Base-by-base conservation (phyloP, 2,113 vertebrate species). In the Neogale vison region DNA sequence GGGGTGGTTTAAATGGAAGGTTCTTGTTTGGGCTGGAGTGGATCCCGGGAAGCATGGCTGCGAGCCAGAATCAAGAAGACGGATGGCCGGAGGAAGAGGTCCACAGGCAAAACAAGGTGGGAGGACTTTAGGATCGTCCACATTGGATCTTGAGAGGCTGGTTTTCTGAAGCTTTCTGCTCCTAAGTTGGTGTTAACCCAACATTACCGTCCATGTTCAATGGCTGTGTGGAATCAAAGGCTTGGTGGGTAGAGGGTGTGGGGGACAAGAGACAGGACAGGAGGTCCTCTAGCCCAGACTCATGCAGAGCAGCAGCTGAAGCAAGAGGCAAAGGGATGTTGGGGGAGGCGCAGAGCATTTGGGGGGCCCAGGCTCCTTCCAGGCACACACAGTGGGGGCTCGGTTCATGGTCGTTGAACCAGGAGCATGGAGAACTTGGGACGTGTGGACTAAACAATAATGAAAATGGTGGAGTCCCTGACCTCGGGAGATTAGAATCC, bases 241-340 rank as follows among this genome's bases (percentile, higher is more conserved):
- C 26, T 42, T 67, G 1, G 24, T n/a, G 3, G 5, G 6, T 26
- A 15, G 1, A 34, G 15, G 20, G 18, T 3, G 2, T 29, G 17
- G 42, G 23, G 13, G 36, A 57, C 34, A 24, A 31, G 34, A 23
- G 74, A 47, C 47, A 65, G 20, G 13, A 17, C 12, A 45, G 12
- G 14, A 39, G 5, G 7, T 18, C 31, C 47, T 23, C 12, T 21
- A 50, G 21, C 45, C 42, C n/a, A 20, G 39, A 9, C 47, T 77
- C 7, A 17, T 34, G n/a, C 86, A 55, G n/a, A 55, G 50, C 20
- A 57, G 45, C 34, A 13, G 71, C 45, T 5, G 12, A 20, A 57
- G 20, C 13, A 47, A 39, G 52, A 69, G 42, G n/a, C 55, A 80
- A 24, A 63, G 80, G 39, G 15, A 36, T 45, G 26, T 55, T 55